Evolutionary conservation across 2,888 invertebrate species (phyloP).

Genomic region (Crocallis elinguaria): DNA sequence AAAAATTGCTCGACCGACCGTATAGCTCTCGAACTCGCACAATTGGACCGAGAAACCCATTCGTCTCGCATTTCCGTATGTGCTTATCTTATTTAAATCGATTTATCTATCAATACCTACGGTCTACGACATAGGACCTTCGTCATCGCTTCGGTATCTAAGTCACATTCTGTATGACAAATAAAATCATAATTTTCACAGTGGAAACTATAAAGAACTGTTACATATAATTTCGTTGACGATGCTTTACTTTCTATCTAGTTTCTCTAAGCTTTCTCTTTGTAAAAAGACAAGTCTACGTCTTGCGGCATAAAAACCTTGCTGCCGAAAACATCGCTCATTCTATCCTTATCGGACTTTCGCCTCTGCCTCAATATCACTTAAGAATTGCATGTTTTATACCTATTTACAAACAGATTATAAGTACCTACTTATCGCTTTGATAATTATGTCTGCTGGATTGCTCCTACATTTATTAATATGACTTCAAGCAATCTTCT

Average conservation of each 20-base stretch:
- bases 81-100: slow-evolving; percentile 17
- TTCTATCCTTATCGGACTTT: slow-evolving; percentile 49
- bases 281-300: slow-evolving; percentile 32
- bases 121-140: too few relatives aligned
- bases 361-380: slow-evolving; percentile 42
- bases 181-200: neutral
- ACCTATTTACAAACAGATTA: slow-evolving; percentile 10
- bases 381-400: slow-evolving; percentile 17
- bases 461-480: slow-evolving; percentile 10
- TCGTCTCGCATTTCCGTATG: slow-evolving; percentile 18
- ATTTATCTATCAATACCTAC: slow-evolving; percentile 17
- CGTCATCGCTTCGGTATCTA: slow-evolving; percentile 4
- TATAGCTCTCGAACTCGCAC: slow-evolving; percentile 17
- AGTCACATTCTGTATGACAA: neutral
- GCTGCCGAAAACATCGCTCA: slow-evolving; percentile 32
- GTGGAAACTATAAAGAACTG: slow-evolving; percentile 12
- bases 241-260: slow-evolving; percentile 30
- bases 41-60: slow-evolving; percentile 36
- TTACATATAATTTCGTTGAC: slow-evolving; percentile 13
- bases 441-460: neutral
- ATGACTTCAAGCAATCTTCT: slow-evolving; percentile 3
- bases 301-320: slow-evolving; percentile 36
- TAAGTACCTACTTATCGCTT: slow-evolving; percentile 1
- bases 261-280: slow-evolving; percentile 49
- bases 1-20: neutral